Conservation (phyloP, 92 coral and sea anemone genomes). For the Phenganax marumi region DNA sequence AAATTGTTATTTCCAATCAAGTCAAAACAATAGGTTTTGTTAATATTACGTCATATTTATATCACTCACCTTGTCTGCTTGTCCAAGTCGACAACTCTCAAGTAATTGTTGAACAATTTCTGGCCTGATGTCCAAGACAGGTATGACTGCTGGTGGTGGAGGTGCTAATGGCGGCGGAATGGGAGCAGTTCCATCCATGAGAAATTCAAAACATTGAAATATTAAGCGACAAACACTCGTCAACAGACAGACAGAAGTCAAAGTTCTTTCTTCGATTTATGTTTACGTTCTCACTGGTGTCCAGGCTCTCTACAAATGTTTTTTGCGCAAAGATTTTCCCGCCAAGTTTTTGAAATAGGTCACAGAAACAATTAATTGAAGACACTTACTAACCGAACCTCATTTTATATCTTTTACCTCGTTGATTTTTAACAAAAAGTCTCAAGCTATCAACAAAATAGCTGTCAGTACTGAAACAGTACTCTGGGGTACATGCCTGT, state of each 20-base stretch:
- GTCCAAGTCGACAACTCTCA: constrained; percentile 9
- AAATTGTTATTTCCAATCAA: neutral
- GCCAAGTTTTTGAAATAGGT: neutral
- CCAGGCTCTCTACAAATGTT: neutral
- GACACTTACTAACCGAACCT: too few relatives aligned
- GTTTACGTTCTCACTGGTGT: constrained; percentile 22
- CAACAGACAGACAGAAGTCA: neutral
- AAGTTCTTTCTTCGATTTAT: neutral
- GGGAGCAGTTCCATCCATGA: neutral
- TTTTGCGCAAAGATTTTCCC: neutral
- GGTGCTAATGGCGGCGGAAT: constrained; percentile 20
- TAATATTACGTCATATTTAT: constrained; percentile 9
- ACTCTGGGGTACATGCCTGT: too few relatives aligned
- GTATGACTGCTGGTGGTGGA: constrained; percentile 20
- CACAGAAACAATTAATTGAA: too few relatives aligned
- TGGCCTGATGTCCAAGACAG: neutral
- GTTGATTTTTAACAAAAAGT: too few relatives aligned
- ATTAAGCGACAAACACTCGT: neutral
- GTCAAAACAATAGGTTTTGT: neutral
- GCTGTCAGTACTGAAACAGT: too few relatives aligned
- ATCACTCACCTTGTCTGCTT: constrained; percentile 5
- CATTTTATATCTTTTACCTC: too few relatives aligned
- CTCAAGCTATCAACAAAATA: too few relatives aligned
- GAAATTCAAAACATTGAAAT: neutral
- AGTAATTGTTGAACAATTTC: constrained; percentile 10